phyloP scores from a whole-genome alignment of 2,888 invertebrate genomes.

The Emmelina monodactyla region DNA sequence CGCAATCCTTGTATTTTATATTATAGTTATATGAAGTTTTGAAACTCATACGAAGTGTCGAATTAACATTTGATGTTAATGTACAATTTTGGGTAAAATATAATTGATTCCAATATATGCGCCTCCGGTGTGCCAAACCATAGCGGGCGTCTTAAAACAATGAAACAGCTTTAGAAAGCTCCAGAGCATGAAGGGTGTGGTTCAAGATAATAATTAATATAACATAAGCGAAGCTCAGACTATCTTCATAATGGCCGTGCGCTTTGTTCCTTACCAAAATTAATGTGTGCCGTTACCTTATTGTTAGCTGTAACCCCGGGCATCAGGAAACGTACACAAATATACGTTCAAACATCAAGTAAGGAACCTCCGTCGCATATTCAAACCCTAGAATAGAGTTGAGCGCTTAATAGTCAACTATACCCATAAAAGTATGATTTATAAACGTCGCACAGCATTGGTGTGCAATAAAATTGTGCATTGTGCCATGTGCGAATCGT shows the following conservation, averaged over 20 bases:
- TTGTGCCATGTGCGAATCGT: conserved; percentile 32
- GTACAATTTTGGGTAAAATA: too few relatives aligned
- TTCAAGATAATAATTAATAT: too few relatives aligned
- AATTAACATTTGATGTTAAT: too few relatives aligned
- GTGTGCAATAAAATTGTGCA: conserved; percentile 40
- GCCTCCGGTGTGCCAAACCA: too few relatives aligned
- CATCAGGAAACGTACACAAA: conserved; percentile 19
- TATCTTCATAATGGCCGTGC: conserved; percentile 1
- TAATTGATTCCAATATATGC: too few relatives aligned
- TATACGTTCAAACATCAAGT: conserved; percentile 18
- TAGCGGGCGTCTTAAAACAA: too few relatives aligned
- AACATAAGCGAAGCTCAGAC: conserved; percentile 2
- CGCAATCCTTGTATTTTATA: too few relatives aligned
- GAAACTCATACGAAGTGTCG: too few relatives aligned
- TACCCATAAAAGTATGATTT: conserved; percentile 56
- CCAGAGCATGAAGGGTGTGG: too few relatives aligned
- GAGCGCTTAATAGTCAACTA: conserved; percentile 42
- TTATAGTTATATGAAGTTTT: too few relatives aligned
- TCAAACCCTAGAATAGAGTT: conserved; percentile 22
- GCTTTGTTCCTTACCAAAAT: conserved; percentile 6
- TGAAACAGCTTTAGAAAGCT: too few relatives aligned
- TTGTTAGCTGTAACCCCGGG: conserved; percentile 13
- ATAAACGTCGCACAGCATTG: conserved; percentile 44
- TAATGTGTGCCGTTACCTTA: conserved; percentile 5
- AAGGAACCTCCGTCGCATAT: conserved; percentile 20